Conservation (phyloP, 2,113 vertebrate genomes). For the Blennius ocellaris region DNA sequence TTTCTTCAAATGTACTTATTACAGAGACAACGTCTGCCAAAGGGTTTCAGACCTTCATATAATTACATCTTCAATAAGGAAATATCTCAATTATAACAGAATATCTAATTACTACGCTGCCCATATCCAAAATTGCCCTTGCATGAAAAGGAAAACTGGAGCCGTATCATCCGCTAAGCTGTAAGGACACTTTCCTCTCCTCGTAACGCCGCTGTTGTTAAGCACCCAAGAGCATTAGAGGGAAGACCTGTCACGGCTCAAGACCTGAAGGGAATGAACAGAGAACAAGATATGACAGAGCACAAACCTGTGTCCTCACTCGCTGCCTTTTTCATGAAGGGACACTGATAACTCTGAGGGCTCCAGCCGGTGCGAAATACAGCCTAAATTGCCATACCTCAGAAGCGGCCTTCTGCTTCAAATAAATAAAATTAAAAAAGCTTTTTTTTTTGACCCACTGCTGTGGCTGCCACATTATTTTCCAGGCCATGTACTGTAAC, state of each 20-base stretch:
- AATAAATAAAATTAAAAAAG: too few relatives aligned
- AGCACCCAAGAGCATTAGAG: conserved; percentile 72
- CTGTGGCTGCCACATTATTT: conserved; percentile 59
- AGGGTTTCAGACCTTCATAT: conserved; percentile 72
- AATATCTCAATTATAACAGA: conserved; percentile 82
- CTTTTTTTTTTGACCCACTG: conserved; percentile 60
- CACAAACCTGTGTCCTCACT: conserved; percentile 67
- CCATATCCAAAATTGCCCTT: conserved; percentile 67
- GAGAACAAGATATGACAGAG: conserved; percentile 73
- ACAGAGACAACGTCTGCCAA: conserved; percentile 71
- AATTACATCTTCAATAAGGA: conserved; percentile 81
- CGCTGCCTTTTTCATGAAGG: conserved; percentile 56
- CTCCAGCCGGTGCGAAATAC: conserved; percentile 45
- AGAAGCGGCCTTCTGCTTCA: conserved; percentile 64
- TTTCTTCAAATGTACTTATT: conserved; percentile 83
- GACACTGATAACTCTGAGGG: conserved; percentile 67
- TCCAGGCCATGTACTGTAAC: conserved; percentile 56
- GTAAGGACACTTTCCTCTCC: conserved; percentile 69
- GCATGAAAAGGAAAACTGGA: conserved; percentile 63
- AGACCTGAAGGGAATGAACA: conserved; percentile 65
- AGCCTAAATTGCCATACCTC: conserved; percentile 48
- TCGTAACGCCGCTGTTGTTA: conserved; percentile 66
- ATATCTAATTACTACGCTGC: conserved; percentile 76
- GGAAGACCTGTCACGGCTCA: conserved; percentile 69
- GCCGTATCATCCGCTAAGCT: conserved; percentile 64